Evolutionary conservation across 92 coral and sea anemone genomes (phyloP).

Genomic region (Ricordea florida): DNA sequence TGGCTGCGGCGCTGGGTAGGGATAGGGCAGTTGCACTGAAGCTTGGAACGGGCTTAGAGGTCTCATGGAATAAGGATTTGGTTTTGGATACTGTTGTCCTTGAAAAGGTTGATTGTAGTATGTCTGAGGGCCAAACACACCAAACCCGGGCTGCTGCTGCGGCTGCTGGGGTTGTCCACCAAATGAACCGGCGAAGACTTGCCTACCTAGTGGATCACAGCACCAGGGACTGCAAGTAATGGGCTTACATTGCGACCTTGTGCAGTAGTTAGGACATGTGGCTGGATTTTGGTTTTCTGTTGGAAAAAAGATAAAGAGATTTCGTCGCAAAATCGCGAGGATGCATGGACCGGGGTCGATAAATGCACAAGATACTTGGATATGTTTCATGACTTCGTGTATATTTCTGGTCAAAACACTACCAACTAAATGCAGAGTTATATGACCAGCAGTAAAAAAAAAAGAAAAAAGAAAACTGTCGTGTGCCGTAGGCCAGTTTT

Average conservation of each 20-base stretch:
- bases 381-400: no score
- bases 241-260: slow-evolving; percentile 66
- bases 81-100: slow-evolving; percentile 27
- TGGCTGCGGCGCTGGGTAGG: not conserved
- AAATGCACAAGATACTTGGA: no score
- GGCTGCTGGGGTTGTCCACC: slow-evolving; percentile 13
- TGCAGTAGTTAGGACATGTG: slow-evolving; percentile 71
- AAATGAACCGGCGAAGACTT: slow-evolving; percentile 16
- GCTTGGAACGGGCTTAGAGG: not conserved
- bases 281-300: slow-evolving; percentile 41
- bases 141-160: slow-evolving; percentile 20
- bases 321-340: no score
- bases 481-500: no score
- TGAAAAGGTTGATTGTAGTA: slow-evolving; percentile 13
- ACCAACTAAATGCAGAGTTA: no score
- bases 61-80: not conserved
- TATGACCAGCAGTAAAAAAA: no score
- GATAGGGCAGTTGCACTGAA: not conserved
- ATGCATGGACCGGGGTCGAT: no score
- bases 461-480: no score
- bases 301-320: not conserved
- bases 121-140: not conserved
- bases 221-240: slow-evolving; percentile 75
- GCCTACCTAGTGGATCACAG: slow-evolving; percentile 68
- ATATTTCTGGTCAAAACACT: no score